Evolutionary conservation across 2,797 vertebrate genomes (phyloP).

Genomic region (Eulemur coronatus): DNA sequence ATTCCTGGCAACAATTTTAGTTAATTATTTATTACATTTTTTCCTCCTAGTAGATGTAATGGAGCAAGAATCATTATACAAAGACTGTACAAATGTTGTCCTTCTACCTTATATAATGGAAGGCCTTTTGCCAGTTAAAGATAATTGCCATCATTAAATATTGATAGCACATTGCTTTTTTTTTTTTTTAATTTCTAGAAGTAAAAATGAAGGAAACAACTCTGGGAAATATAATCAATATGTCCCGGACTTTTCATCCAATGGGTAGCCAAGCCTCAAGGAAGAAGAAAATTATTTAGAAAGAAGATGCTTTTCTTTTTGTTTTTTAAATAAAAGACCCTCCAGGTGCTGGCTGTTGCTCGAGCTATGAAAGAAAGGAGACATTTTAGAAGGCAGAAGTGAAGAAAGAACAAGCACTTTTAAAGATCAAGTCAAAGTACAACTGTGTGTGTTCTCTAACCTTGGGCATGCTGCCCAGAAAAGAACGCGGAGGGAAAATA

Average conservation of each 20-base stretch:
- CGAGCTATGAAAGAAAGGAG: not conserved
- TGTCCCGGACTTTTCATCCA: slow-evolving; percentile 22
- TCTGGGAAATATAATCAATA: slow-evolving; percentile 51
- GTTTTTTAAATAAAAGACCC: not conserved
- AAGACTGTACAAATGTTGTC: slow-evolving; percentile 64
- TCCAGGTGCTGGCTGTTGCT: not conserved
- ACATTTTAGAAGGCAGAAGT: slow-evolving; percentile 30
- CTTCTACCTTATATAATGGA: slow-evolving; percentile 54
- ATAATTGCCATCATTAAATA: slow-evolving; percentile 78
- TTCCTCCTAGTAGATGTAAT: slow-evolving; percentile 31
- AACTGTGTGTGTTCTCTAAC: not conserved
- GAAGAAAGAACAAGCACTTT: not conserved
- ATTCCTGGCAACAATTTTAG: slow-evolving; percentile 63
- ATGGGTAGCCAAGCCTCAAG: not conserved
- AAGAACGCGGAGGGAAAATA: not conserved
- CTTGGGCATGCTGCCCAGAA: not conserved
- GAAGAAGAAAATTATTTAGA: slow-evolving; percentile 28
- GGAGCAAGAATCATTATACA: slow-evolving; percentile 56
- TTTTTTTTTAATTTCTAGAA: not conserved
- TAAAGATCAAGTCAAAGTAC: not conserved
- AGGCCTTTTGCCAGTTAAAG: slow-evolving; percentile 62
- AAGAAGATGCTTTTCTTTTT: not conserved
- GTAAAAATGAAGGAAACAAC: slow-evolving; percentile 44
- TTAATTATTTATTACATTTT: slow-evolving; percentile 70
- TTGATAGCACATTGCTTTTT: slow-evolving; percentile 50